Evolutionary conservation across 2,113 vertebrate genomes (phyloP), one percentile per base, ranked within the genome.

Genomic region (Paraplagusia blochii): DNA sequence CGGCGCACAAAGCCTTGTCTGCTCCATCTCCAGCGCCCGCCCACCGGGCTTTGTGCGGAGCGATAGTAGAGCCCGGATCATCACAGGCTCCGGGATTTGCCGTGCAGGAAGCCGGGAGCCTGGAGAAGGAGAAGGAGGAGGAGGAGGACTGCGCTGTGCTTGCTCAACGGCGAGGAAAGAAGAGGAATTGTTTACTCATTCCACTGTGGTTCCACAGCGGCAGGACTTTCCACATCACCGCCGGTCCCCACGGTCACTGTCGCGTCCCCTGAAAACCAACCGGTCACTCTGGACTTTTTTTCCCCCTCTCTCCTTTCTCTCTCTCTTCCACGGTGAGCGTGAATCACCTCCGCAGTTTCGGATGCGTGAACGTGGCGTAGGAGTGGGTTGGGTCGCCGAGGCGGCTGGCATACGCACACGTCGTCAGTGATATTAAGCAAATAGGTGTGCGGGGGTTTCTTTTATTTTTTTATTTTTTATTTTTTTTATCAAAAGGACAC

Each of bases 381-480:
- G 52, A 74, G 87, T 85, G 87, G 89, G 88, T 72, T 86, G 86
- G 87, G 85, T 87, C 88, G 84, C 66, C 64, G 54, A 61, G 82
- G 61, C 66, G 79, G 72, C 67, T 63, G 78, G 71, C 60, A 52
- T 53, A 75, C 72, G 58, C 68, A 51, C 76, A 65, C 56, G 42
- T 74, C 74, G 69, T 54, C 44, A 43, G 60, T 38, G 56, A 50
- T 59, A 44, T 58, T 14, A 69, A 44, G 33, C 53, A 17, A 58
- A 69, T 63, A 76, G 73, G 72, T 62, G 52, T 58, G 29, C 53
- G 66, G n/a, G n/a, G n/a, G n/a, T n/a, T n/a, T n/a, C n/a, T n/a
- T 51, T 49, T 68, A 36, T 5, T 9, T 9, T 42, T 39, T 53
- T 3, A 1, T 9, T 16, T 5, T 16, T 9, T 13, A 5, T 8